Percentiles rank a stretch among this genome's conserved stretches.
These are phyloP conservation scores for Tetranychus truncatus DNA, from an alignment of 2,888 invertebrate genomes.

Conservation along the genomic window DNA sequence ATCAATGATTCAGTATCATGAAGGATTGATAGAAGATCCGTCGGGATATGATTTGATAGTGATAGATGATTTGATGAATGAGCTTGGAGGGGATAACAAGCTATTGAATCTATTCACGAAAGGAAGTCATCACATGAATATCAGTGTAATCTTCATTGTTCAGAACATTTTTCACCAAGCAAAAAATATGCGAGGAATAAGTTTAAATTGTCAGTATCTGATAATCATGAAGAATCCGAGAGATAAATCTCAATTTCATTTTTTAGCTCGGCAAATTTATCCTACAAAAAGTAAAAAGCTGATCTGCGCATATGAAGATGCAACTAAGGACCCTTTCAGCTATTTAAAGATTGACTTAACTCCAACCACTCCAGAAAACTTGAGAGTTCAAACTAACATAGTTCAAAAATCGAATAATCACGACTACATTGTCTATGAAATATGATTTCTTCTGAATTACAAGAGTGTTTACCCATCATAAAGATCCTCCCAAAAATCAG, in stretches of 20 bases:
- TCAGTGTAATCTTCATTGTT: slow-evolving; percentile 16
- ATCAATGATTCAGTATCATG: background rate
- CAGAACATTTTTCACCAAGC: slow-evolving; percentile 20
- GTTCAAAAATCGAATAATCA: background rate
- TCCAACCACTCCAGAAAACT: slow-evolving; percentile 1
- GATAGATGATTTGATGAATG: slow-evolving; percentile 19
- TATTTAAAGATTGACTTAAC: slow-evolving; percentile 18
- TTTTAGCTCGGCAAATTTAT: slow-evolving; percentile 8
- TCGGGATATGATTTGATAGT: background rate
- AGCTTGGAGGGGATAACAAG: background rate
- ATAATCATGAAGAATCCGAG: slow-evolving; percentile 11
- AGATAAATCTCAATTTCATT: background rate
- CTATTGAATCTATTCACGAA: slow-evolving; percentile 18
- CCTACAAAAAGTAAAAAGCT: slow-evolving; percentile 9
- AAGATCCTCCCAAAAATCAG: background rate
- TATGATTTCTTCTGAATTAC: background rate
- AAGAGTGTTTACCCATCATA: background rate
- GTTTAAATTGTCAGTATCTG: slow-evolving; percentile 13
- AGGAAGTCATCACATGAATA: slow-evolving; percentile 19
- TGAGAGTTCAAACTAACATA: background rate
- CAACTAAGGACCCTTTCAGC: slow-evolving; percentile 13
- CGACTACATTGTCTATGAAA: slow-evolving; percentile 10
- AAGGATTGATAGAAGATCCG: background rate
- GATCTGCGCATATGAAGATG: slow-evolving; percentile 14
- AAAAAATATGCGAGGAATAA: slow-evolving; percentile 16